Percentiles rank a stretch among this genome's conserved stretches.
These are phyloP conservation scores for Falco biarmicus DNA, from an alignment of 2,797 vertebrate species.

Conservation along the genomic window DNA sequence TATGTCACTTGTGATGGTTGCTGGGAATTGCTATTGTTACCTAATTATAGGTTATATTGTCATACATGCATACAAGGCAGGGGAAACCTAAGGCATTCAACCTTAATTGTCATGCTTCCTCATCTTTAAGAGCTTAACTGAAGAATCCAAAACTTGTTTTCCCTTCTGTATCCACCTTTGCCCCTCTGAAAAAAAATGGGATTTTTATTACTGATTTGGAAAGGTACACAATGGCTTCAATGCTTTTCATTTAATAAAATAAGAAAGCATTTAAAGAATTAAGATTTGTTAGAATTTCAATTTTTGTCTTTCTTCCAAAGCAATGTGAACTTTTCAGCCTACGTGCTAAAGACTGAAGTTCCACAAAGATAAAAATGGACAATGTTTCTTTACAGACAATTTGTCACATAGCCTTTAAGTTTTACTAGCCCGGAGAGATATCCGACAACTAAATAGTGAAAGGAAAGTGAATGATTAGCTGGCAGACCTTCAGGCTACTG, in stretches of 20 bases:
- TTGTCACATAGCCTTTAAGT: constrained; percentile 72
- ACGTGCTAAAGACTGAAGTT: neutral
- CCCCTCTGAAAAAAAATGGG: neutral
- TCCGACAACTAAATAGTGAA: constrained; percentile 68
- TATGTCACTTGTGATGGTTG: neutral
- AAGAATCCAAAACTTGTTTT: neutral
- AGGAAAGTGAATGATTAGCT: constrained; percentile 74
- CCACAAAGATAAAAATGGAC: constrained; percentile 48
- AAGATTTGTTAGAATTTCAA: neutral
- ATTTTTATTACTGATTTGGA: neutral
- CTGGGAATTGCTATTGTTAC: neutral
- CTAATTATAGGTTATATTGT: neutral
- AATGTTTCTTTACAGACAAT: constrained; percentile 57
- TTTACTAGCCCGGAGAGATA: constrained; percentile 73
- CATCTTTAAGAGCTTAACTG: neutral
- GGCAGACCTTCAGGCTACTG: constrained; percentile 68
- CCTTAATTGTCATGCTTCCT: neutral
- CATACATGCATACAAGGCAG: neutral
- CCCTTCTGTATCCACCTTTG: neutral
- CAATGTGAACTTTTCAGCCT: constrained; percentile 22
- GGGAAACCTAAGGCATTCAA: neutral
- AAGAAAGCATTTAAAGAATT: neutral
- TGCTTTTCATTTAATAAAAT: neutral
- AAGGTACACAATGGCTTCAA: neutral
- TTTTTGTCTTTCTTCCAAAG: neutral